Evolutionary conservation across 2,797 vertebrate genomes (phyloP), one percentile per base, ranked within the genome.

Genomic region (Oreonectes daqikongensis): DNA sequence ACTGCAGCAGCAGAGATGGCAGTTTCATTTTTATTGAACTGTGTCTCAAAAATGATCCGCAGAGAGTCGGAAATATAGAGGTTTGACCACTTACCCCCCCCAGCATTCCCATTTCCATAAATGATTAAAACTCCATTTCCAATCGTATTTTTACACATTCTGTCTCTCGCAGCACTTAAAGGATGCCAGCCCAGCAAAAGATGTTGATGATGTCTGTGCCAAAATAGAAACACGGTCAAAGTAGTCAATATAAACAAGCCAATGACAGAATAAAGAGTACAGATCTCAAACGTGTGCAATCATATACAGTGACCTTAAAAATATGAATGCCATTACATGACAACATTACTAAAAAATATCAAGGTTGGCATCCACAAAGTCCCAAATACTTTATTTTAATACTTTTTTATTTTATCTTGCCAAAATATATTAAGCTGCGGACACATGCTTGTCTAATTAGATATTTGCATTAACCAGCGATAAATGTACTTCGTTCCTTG

Each of bases 21-120:
- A 78, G 71, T 70, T 75, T 83, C 81, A 84, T 86, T 84, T 86
- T 84, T 86, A 86, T 85, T 82, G 79, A 79, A 75, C 75, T 52
- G 59, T 61, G 35, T 69, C 76, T 77, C 77, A 78, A 78, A 78
- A 84, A 82, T 72, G 66, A 80, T 80, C 72, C 73, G 66, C 55
- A 59, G 64, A 66, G 79, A 81, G 72, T 20, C 18, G 28, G 26
- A 69, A 73, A 81, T 50, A 67, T 50, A 73, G 35, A 60, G 55
- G 69, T 81, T 73, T 55, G 46, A 67, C 73, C 77, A n/a, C 28
- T n/a, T 17, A 35, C 20, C 32, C 11, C 42, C 59, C 57, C 44
- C 24, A 3, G 32, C 64, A 59, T 53, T 8, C 2, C 59, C 38
- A 60, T 69, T 61, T 63, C 40, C 74, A 60, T n/a, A 69, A 81